Percentiles rank a stretch among this genome's conserved stretches.
Conservation (phyloP, 2,113 vertebrate genomes). For the Macaca mulatta region DNA sequence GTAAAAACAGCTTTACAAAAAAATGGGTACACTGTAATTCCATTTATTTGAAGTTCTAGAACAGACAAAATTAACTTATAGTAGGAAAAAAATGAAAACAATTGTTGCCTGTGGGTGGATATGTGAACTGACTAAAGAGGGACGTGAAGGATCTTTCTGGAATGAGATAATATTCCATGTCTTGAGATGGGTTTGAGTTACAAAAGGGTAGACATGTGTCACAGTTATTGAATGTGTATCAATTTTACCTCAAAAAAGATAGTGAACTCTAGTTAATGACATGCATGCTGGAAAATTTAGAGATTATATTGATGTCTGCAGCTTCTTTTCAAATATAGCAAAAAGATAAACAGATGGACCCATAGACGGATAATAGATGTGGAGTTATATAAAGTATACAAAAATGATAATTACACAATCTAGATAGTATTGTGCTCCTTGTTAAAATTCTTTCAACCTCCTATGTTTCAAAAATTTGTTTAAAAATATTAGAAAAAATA, state of each 20-base stretch:
- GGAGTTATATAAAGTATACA: background rate
- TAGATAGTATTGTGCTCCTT: background rate
- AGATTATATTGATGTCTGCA: background rate
- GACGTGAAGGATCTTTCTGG: background rate
- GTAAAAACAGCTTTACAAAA: background rate
- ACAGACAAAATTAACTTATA: background rate
- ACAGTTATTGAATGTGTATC: background rate
- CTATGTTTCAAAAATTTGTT: background rate
- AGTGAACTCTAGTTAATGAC: background rate
- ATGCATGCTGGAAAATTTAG: background rate
- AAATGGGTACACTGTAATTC: background rate
- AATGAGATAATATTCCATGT: background rate
- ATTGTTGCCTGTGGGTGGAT: background rate
- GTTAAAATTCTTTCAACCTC: background rate
- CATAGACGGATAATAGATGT: background rate
- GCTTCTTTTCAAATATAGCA: conserved; percentile 18
- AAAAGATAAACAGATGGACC: background rate
- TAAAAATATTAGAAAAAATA: background rate
- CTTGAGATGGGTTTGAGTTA: background rate
- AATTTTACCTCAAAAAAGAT: background rate
- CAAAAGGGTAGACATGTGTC: background rate
- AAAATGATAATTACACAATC: background rate
- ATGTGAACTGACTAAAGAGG: background rate
- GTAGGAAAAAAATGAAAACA: background rate
- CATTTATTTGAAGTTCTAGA: background rate